Evolutionary conservation across 2,888 invertebrate genomes (phyloP).

Genomic region (Cancer borealis): DNA sequence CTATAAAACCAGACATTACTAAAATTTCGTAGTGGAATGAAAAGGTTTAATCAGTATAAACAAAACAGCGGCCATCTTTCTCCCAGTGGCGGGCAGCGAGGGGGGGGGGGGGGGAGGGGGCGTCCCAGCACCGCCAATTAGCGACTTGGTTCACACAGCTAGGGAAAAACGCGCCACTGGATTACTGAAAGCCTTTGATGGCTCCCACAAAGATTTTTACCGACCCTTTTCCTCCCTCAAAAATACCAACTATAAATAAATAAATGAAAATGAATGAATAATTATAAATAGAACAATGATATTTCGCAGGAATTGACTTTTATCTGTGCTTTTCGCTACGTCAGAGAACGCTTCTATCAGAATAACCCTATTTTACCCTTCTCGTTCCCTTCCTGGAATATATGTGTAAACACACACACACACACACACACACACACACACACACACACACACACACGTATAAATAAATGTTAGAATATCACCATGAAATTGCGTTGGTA

Average conservation of each 20-base stretch:
- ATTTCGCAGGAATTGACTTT: background rate
- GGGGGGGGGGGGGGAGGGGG: background rate
- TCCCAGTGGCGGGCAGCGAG: background rate
- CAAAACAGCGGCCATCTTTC: conserved; percentile 28
- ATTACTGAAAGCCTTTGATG: conserved; percentile 69
- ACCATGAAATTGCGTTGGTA: background rate
- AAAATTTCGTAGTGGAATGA: background rate
- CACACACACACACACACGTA: background rate
- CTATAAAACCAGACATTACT: background rate
- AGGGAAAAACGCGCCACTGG: conserved; percentile 56
- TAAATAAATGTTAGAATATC: background rate
- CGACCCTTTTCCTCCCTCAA: conserved; percentile 49
- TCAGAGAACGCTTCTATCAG: background rate
- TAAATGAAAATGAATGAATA: background rate
- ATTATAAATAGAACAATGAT: background rate
- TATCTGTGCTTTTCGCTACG: background rate
- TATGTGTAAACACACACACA: background rate
- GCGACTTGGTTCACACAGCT: conserved; percentile 57
- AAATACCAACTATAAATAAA: background rate
- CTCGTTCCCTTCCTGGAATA: background rate
- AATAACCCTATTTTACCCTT: background rate
- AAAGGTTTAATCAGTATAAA: conserved; percentile 29
- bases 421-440: conserved; percentile 33
- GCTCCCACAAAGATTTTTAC: conserved; percentile 44
- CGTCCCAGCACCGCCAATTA: conserved; percentile 41